Evolutionary conservation across 2,113 vertebrate genomes (phyloP).

Genomic region (Syngnathoides biaculeatus): DNA sequence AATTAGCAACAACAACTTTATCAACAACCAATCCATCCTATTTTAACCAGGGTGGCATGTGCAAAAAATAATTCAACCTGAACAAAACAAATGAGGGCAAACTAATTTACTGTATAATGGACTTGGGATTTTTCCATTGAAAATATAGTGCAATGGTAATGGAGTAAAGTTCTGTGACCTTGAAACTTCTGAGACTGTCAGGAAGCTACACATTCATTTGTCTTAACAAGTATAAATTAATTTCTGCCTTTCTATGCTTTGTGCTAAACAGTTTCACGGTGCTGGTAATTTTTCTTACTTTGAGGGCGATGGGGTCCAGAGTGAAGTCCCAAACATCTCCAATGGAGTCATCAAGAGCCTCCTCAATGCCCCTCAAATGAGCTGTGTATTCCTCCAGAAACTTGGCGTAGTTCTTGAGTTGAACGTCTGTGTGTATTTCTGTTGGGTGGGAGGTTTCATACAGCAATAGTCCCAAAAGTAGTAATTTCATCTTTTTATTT

Average conservation of each 20-base stretch:
- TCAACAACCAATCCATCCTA: too few relatives aligned
- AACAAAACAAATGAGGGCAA: too few relatives aligned
- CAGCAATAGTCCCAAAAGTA: not conserved
- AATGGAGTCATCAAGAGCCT: slow-evolving; percentile 90
- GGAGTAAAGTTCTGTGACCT: not conserved
- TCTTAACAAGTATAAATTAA: not conserved
- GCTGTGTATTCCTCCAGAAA: slow-evolving; percentile 94
- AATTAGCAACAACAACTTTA: too few relatives aligned
- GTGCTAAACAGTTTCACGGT: not conserved
- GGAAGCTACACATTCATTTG: not conserved
- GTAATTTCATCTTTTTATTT: not conserved
- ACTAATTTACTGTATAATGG: too few relatives aligned
- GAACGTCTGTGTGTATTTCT: slow-evolving; percentile 98
- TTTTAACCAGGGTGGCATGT: too few relatives aligned
- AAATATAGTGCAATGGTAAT: not conserved
- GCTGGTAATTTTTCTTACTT: slow-evolving; percentile 67
- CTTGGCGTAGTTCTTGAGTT: slow-evolving; percentile 92
- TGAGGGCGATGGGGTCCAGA: slow-evolving; percentile 91
- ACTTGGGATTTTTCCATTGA: too few relatives aligned
- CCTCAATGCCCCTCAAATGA: slow-evolving; percentile 90
- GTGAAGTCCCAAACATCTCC: slow-evolving; percentile 99
- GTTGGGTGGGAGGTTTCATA: slow-evolving; percentile 35
- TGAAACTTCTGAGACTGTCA: not conserved
- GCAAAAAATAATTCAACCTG: too few relatives aligned
- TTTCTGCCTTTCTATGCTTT: not conserved